A percentile compares a stretch with the other conserved stretches of the same genome.
Conservation (phyloP, 2,888 invertebrate species). For the Endotricha flammealis region DNA sequence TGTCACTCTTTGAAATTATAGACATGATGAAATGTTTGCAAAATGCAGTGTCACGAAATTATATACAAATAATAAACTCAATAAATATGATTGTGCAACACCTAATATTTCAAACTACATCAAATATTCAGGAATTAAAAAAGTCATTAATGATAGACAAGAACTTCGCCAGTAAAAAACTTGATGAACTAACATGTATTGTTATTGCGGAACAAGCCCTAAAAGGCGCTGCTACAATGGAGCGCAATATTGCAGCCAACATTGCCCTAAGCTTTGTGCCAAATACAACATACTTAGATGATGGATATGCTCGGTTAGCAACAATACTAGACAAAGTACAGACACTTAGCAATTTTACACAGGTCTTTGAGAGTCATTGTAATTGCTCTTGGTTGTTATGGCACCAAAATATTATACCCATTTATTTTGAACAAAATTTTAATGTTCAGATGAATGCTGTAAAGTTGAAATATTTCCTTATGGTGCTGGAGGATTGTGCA, state of each 20-base stretch:
- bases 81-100: conserved; percentile 88
- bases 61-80: conserved; percentile 83
- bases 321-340: conserved; percentile 82
- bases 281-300: conserved; percentile 78
- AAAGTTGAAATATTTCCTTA: conserved; percentile 73
- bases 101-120: conserved; percentile 85
- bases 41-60: conserved; percentile 82
- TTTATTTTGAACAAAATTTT: conserved; percentile 86
- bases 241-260: conserved; percentile 81
- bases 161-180: conserved; percentile 80
- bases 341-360: conserved; percentile 78
- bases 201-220: conserved; percentile 84
- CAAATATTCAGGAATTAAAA: conserved; percentile 82
- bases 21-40: conserved; percentile 89
- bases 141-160: conserved; percentile 81
- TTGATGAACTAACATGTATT: conserved; percentile 85
- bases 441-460: conserved; percentile 82
- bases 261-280: conserved; percentile 83
- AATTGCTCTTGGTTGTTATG: conserved; percentile 89
- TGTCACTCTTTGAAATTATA: conserved; percentile 87
- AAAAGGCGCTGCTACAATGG: conserved; percentile 80
- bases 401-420: conserved; percentile 87
- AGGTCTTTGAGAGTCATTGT: conserved; percentile 79
- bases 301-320: conserved; percentile 80
- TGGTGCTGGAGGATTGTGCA: conserved; percentile 65